A percentile compares a stretch with the other conserved stretches of the same genome.
Evolutionary conservation across 2,113 vertebrate genomes (phyloP).

Genomic region (Ctenomys sociabilis): DNA sequence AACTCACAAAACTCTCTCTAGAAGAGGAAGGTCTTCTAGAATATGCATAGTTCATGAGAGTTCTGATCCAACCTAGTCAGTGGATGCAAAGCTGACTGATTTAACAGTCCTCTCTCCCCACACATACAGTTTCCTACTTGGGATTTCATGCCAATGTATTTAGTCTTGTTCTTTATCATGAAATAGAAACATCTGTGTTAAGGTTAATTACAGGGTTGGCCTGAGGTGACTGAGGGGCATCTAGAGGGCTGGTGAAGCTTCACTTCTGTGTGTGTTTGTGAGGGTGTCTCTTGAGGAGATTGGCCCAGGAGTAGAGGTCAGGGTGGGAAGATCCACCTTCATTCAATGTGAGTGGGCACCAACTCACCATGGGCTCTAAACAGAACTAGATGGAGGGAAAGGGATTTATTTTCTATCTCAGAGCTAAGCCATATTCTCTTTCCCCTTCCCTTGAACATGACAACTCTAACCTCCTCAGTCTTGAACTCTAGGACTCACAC

Average conservation of each 20-base stretch:
- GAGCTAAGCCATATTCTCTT: background rate
- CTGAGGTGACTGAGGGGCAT: background rate
- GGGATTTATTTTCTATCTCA: background rate
- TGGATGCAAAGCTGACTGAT: background rate
- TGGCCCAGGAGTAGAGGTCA: background rate
- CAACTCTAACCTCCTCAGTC: background rate
- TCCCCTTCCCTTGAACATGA: background rate
- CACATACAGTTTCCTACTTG: background rate
- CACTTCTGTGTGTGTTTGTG: background rate
- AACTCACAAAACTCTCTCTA: background rate
- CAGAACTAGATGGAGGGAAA: background rate
- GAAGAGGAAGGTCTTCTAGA: background rate
- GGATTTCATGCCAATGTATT: background rate
- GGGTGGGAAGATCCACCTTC: background rate
- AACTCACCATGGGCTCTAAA: background rate
- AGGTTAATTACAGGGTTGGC: background rate
- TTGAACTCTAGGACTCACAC: background rate
- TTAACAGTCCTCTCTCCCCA: background rate
- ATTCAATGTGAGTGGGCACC: background rate
- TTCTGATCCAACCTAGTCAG: background rate
- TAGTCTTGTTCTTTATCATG: background rate
- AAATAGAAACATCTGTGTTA: background rate
- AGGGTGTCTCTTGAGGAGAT: background rate
- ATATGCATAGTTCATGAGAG: background rate
- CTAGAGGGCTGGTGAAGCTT: background rate